These are phyloP conservation scores for Lordiphosa mommai DNA, from an alignment of 1,140 invertebrate genomes.

Conservation along the genomic window DNA sequence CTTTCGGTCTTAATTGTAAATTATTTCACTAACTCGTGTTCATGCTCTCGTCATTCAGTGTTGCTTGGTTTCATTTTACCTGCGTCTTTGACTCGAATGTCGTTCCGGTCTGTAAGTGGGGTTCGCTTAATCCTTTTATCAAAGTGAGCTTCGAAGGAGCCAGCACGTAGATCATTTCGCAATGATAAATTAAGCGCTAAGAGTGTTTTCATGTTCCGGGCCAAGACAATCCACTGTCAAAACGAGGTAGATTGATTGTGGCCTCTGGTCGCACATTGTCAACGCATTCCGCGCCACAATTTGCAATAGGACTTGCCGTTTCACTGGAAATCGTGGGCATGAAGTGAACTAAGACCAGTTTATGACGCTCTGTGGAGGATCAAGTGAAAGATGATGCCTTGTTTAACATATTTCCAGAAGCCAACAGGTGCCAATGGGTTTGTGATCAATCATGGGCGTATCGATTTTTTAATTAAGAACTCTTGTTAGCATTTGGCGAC, in stretches of 20 bases:
- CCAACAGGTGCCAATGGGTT: constrained; percentile 78
- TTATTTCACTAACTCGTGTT: constrained; percentile 58
- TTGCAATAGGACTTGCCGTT: constrained; percentile 56
- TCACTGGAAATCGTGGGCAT: constrained; percentile 38
- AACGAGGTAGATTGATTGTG: constrained; percentile 73
- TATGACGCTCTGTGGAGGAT: constrained; percentile 32
- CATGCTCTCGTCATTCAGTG: constrained; percentile 46
- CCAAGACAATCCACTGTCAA: constrained; percentile 74
- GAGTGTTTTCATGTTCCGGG: constrained; percentile 74
- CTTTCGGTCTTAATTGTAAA: constrained; percentile 36
- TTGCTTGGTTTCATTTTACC: constrained; percentile 3
- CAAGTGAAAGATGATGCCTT: constrained; percentile 62
- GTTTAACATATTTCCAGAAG: constrained; percentile 79
- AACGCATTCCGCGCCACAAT: constrained; percentile 60
- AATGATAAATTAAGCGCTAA: constrained; percentile 79
- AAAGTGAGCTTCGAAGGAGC: constrained; percentile 24
- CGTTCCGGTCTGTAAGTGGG: constrained; percentile 40
- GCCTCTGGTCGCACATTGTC: constrained; percentile 52
- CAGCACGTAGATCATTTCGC: constrained; percentile 65
- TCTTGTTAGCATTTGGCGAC: constrained; percentile 77
- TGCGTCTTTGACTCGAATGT: not conserved
- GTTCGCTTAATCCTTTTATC: constrained; percentile 74
- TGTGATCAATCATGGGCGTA: constrained; percentile 78
- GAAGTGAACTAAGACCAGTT: constrained; percentile 64
- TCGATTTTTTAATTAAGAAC: constrained; percentile 80